These are phyloP conservation scores for Epizoanthus scotinus DNA, from an alignment of 92 coral and sea anemone species.

Conservation along the genomic window DNA sequence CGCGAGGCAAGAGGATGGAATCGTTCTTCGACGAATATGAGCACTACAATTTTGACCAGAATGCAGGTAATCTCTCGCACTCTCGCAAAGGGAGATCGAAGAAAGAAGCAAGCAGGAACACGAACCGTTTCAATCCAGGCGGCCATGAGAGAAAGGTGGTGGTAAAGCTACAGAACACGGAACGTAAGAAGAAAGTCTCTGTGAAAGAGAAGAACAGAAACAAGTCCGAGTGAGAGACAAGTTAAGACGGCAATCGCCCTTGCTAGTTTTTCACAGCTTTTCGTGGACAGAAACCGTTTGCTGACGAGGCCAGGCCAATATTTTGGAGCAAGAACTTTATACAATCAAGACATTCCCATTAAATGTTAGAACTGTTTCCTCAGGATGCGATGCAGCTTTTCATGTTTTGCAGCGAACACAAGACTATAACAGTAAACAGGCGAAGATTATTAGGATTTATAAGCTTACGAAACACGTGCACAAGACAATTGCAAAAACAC, in stretches of 20 bases:
- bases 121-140: conserved; percentile 90
- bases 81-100: conserved; percentile 85
- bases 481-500: too few relatives aligned
- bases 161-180: conserved; percentile 78
- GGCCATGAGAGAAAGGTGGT: conserved; percentile 90
- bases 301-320: too few relatives aligned
- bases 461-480: too few relatives aligned
- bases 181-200: conserved; percentile 53
- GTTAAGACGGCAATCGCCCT: neutral
- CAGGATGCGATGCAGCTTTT: too few relatives aligned
- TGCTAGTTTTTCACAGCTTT: neutral
- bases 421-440: too few relatives aligned
- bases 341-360: too few relatives aligned
- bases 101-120: conserved; percentile 80
- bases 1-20: conserved; percentile 41
- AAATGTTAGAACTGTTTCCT: too few relatives aligned
- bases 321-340: too few relatives aligned
- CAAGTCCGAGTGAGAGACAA: conserved; percentile 18
- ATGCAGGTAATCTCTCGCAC: conserved; percentile 49
- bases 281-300: neutral
- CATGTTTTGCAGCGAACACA: too few relatives aligned
- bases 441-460: too few relatives aligned
- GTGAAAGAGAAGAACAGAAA: conserved; percentile 24
- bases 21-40: conserved; percentile 89
- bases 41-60: conserved; percentile 79